Base-by-base conservation (phyloP, 2,888 invertebrate genomes). In the Deilephila elpenor region DNA sequence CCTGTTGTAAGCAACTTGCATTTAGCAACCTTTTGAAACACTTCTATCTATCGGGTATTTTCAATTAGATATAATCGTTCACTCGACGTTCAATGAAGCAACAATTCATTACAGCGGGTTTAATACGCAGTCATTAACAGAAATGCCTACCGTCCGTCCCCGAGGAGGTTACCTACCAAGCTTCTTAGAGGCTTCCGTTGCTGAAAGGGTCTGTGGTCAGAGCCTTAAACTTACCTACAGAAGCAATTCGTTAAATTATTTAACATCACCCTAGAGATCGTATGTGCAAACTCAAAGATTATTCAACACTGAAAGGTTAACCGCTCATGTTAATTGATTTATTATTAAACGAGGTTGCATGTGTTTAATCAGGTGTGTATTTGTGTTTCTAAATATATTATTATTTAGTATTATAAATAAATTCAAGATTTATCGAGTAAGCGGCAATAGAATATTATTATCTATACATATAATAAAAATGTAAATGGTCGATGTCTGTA, bases 161-260 rank as follows among this genome's bases (percentile, higher is more conserved):
- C 76, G 80, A 80, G 88, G 89, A 87, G 84, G 83, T 84, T 88
- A 87, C 88, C 88, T 86, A 82, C 83, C 82, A 82, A 87, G 86
- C 88, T 89, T 88, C 92, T 92, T 88, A 90, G 88, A 87, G 85
- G 90, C 91, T 91, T 92, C 91, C 92, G 89, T 80, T 82, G 83
- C 81, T 89, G 89, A 90, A 90, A 91, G 91, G 91, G 91, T 89
- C 83, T 92, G 93, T 91, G 93, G 93, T 92, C 93, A 93, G 89
- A 86, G 84, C 89, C 89, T 89, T 88, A 86, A 90, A 90, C 89
- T 89, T 88, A 87, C 90, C 89, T 88, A 85, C 84, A 87, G 89
- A 90, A 90, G 90, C 90, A 90, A 91, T 91, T 91, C 88, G 89
- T 92, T 91, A 91, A 93, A 93, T 93, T 86, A 93, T 93, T 93